Percentiles rank a stretch among this genome's conserved stretches.
Evolutionary conservation across 2,888 invertebrate species (phyloP).

Genomic region (Capitulum mitella): DNA sequence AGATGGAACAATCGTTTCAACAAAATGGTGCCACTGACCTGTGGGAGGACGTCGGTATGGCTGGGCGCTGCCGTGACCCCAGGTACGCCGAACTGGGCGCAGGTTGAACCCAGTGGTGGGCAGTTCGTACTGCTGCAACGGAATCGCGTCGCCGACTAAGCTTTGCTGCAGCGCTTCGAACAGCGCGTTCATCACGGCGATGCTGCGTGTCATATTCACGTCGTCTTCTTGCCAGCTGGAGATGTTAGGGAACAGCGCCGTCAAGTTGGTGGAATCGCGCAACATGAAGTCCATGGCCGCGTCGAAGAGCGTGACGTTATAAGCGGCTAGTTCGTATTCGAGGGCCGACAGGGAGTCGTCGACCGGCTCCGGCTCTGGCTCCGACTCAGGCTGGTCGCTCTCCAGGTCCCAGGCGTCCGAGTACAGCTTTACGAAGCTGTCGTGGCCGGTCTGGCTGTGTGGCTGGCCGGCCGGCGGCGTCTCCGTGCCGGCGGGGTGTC

Average conservation of each 20-base stretch:
- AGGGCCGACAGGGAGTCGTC: constrained; percentile 20
- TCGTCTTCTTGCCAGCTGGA: background rate
- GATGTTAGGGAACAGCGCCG: background rate
- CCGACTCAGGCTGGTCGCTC: background rate
- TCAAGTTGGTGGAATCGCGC: constrained; percentile 1
- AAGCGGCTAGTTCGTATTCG: background rate
- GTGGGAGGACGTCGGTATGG: background rate
- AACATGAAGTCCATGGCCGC: constrained; percentile 12
- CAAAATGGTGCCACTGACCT: no score
- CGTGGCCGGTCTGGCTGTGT: background rate
- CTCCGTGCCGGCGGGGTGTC: background rate
- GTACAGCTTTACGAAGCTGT: constrained; percentile 1
- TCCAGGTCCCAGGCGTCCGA: constrained; percentile 9
- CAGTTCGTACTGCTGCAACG: background rate
- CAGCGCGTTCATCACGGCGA: constrained; percentile 9
- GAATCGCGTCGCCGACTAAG: background rate
- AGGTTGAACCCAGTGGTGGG: background rate
- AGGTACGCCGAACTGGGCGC: constrained; percentile 4
- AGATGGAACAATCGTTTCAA: no score
- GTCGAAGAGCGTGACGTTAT: constrained; percentile 16
- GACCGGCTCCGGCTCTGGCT: background rate
- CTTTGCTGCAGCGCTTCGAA: background rate
- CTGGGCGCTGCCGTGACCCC: background rate
- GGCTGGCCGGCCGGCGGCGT: background rate
- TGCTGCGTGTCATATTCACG: constrained; percentile 8